Percentiles rank a stretch among this genome's conserved stretches.
phyloP scores from a whole-genome alignment of 2,797 vertebrate genomes.

The Syngnathus rostellatus region DNA sequence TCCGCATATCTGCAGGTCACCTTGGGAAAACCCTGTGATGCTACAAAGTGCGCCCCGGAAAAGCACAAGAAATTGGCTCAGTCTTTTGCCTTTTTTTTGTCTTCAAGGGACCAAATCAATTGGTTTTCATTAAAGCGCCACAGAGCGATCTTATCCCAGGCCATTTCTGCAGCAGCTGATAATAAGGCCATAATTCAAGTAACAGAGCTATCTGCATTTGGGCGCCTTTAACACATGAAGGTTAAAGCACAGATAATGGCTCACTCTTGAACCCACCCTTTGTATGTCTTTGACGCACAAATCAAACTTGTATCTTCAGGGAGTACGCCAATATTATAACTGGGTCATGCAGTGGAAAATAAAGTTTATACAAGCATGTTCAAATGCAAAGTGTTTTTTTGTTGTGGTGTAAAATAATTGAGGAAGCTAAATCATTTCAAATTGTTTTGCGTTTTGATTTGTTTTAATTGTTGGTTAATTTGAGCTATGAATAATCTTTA shows the following conservation, averaged over 20 bases:
- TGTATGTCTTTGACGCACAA: slow-evolving; percentile 38
- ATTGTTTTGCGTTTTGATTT: background rate
- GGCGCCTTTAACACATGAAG: slow-evolving; percentile 58
- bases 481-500: background rate
- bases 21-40: slow-evolving; percentile 28
- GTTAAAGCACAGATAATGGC: slow-evolving; percentile 63
- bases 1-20: slow-evolving; percentile 32
- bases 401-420: background rate
- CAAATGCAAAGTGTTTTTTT: background rate
- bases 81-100: slow-evolving; percentile 25
- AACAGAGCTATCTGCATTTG: slow-evolving; percentile 39
- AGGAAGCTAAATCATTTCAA: background rate
- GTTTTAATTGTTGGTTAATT: background rate
- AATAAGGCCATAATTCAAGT: slow-evolving; percentile 66
- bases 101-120: slow-evolving; percentile 58
- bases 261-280: slow-evolving; percentile 30
- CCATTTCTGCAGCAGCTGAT: slow-evolving; percentile 41
- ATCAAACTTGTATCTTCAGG: slow-evolving; percentile 54
- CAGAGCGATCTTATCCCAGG: slow-evolving; percentile 52
- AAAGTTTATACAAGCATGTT: background rate
- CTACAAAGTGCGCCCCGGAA: slow-evolving; percentile 13
- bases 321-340: slow-evolving; percentile 44
- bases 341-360: slow-evolving; percentile 40
- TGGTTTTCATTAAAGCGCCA: slow-evolving; percentile 58
- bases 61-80: slow-evolving; percentile 18